Evolutionary conservation across 2,797 vertebrate genomes (phyloP).

Genomic region (Thripadectes ignobilis): DNA sequence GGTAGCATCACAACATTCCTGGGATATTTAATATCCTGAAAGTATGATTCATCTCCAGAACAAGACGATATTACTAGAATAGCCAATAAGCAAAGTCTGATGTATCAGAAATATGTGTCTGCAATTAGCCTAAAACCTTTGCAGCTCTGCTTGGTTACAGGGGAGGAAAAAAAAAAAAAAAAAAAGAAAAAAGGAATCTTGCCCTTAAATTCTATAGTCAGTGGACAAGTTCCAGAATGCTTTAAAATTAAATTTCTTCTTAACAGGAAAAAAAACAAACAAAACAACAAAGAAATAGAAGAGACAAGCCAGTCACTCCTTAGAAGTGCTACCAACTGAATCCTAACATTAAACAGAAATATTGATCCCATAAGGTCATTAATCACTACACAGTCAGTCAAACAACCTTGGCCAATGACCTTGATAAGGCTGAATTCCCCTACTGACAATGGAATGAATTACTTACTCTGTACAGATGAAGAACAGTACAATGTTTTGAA

Average conservation of each 20-base stretch:
- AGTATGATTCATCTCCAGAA: not conserved
- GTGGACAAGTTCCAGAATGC: not conserved
- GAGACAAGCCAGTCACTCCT: not conserved
- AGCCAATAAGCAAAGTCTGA: not conserved
- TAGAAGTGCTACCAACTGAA: not conserved
- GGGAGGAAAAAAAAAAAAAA: not conserved
- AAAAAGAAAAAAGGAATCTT: not conserved
- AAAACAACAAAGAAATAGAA: not conserved
- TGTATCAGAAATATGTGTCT: not conserved
- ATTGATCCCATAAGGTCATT: constrained; percentile 43
- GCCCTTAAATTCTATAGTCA: constrained; percentile 15
- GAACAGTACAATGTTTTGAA: not conserved
- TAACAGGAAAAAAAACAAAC: not conserved
- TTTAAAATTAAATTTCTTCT: constrained; percentile 30
- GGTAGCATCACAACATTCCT: not conserved
- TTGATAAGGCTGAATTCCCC: constrained; percentile 19
- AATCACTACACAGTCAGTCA: constrained; percentile 23
- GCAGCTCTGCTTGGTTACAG: not conserved
- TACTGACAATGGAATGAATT: not conserved
- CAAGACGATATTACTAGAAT: not conserved
- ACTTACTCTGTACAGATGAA: not conserved
- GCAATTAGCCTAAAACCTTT: not conserved
- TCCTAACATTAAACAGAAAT: not conserved
- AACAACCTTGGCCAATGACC: constrained; percentile 3
- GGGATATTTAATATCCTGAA: not conserved